A percentile compares a stretch with the other conserved stretches of the same genome.
Conservation (phyloP, 2,888 invertebrate species). For the Tiphia femorata region DNA sequence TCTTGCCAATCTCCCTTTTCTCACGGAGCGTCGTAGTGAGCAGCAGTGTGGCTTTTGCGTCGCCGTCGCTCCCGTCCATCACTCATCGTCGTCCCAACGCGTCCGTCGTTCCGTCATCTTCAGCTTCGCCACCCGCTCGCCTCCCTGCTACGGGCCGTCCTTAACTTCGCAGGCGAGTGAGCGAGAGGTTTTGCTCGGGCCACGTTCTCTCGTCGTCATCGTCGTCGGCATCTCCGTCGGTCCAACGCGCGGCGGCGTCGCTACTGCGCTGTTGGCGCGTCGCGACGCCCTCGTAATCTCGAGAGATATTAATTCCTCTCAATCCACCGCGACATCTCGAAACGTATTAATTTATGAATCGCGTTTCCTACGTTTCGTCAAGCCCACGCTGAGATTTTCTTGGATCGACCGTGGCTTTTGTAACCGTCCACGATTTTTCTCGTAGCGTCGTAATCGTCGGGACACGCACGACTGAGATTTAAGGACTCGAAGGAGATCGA, state of each 20-base stretch:
- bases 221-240: background rate
- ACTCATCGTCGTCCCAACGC: slow-evolving; percentile 57
- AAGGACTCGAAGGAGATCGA: no score
- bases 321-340: slow-evolving; percentile 1
- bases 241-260: background rate
- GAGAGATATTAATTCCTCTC: background rate
- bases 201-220: background rate
- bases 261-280: slow-evolving; percentile 24
- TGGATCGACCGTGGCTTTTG: no score
- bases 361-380: slow-evolving; percentile 3
- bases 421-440: no score
- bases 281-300: background rate
- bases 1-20: slow-evolving; percentile 30
- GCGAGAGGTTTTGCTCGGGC: background rate
- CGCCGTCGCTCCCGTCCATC: slow-evolving; percentile 58
- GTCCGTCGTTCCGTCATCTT: slow-evolving; percentile 51
- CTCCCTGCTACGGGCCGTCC: background rate
- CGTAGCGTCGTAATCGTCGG: no score
- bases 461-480: no score
- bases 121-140: slow-evolving; percentile 11
- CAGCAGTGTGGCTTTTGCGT: slow-evolving; percentile 29
- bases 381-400: no score
- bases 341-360: slow-evolving; percentile 18
- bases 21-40: slow-evolving; percentile 25
- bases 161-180: slow-evolving; percentile 8